Evolutionary conservation across 2,113 vertebrate genomes (phyloP).

Genomic region (Camarhynchus parvulus): DNA sequence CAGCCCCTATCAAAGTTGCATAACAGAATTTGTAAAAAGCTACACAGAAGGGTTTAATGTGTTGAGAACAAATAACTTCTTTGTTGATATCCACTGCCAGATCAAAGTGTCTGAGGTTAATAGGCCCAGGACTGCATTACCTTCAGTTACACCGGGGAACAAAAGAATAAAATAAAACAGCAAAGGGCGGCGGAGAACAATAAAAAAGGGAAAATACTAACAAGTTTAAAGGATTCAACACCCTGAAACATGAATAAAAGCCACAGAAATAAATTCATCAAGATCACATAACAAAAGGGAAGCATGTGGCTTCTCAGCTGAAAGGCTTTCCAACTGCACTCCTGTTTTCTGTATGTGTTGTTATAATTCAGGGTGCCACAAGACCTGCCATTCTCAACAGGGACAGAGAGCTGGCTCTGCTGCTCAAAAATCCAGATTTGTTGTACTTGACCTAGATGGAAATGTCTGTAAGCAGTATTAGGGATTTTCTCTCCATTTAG

Average conservation of each 20-base stretch:
- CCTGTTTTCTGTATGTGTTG: neutral
- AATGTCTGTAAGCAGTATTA: conserved; percentile 5
- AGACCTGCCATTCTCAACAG: neutral
- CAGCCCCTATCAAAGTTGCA: conserved; percentile 59
- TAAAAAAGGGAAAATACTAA: conserved; percentile 54
- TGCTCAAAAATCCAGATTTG: conserved; percentile 13
- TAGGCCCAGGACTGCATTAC: conserved; percentile 25
- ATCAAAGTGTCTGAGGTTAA: conserved; percentile 56
- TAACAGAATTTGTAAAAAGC: conserved; percentile 66
- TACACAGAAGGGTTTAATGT: conserved; percentile 52
- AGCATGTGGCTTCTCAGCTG: neutral
- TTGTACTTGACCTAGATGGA: conserved; percentile 48
- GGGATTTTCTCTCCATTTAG: conserved; percentile 32
- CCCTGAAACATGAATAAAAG: conserved; percentile 50
- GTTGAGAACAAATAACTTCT: conserved; percentile 68
- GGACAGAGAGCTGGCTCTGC: neutral
- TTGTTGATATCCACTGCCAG: conserved; percentile 58
- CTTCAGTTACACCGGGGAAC: neutral
- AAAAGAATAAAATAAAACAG: conserved; percentile 51
- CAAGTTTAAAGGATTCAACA: neutral
- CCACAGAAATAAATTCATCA: conserved; percentile 38
- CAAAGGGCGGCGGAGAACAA: conserved; percentile 22
- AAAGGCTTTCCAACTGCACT: neutral
- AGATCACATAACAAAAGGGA: conserved; percentile 1
- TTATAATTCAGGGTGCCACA: neutral